phyloP scores from a whole-genome alignment of 2,888 invertebrate species.

The Clunio marinus region DNA sequence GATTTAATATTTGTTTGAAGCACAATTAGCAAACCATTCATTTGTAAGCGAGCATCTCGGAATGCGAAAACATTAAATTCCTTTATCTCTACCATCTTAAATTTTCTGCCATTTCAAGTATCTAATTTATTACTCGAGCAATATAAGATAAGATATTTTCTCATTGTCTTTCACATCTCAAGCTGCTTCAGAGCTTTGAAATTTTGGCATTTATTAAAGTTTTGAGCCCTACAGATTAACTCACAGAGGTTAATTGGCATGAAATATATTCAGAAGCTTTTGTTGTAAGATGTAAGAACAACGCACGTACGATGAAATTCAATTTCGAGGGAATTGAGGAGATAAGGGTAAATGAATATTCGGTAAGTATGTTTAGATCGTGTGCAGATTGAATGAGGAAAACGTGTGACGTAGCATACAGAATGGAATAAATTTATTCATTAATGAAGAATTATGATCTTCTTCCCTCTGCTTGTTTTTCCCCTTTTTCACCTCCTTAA shows the following conservation, averaged over 20 bases:
- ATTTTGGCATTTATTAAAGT: neutral
- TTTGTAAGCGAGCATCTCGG: too few species aligned
- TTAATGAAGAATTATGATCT: conserved; percentile 34
- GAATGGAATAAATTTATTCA: conserved; percentile 26
- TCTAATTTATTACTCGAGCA: neutral
- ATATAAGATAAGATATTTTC: neutral
- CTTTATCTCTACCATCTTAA: neutral
- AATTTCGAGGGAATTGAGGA: too few species aligned
- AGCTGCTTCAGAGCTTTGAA: too few species aligned
- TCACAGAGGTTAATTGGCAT: neutral
- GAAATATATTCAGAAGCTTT: conserved; percentile 7
- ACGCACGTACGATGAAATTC: too few species aligned
- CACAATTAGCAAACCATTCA: too few species aligned
- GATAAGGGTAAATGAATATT: too few species aligned
- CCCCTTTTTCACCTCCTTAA: neutral
- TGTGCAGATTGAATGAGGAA: too few species aligned
- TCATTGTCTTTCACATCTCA: neutral
- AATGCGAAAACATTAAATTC: too few species aligned
- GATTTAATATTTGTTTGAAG: too few species aligned
- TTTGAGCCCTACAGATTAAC: neutral
- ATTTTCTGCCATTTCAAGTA: neutral
- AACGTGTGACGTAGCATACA: too few species aligned
- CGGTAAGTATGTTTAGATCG: too few species aligned
- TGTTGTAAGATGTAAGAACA: neutral
- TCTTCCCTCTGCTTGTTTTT: neutral